These are phyloP conservation scores for Drosophila albomicans DNA, from an alignment of 1,140 invertebrate species.

Conservation along the genomic window DNA sequence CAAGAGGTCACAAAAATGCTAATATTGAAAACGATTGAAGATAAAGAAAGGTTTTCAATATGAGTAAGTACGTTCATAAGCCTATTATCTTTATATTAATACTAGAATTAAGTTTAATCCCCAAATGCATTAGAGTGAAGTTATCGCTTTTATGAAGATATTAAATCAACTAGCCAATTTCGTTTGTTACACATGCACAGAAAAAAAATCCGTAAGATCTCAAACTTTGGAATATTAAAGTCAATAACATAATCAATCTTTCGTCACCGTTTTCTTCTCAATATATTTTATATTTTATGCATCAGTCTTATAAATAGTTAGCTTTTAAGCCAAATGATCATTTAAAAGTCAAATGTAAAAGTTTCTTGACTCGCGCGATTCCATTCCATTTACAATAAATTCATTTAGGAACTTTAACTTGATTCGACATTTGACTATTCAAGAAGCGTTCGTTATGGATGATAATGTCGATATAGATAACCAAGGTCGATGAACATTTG, in stretches of 20 bases:
- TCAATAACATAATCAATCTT: constrained; percentile 18
- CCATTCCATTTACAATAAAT: constrained; percentile 32
- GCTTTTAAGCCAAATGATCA: constrained; percentile 48
- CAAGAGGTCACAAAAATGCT: constrained; percentile 8
- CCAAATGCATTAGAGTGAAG: no score
- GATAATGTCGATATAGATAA: constrained; percentile 55
- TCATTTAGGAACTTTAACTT: constrained; percentile 54
- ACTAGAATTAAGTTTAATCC: no score
- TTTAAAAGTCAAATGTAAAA: constrained; percentile 72
- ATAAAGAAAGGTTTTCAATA: constrained; percentile 5
- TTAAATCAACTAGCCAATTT: no score
- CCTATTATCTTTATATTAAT: no score
- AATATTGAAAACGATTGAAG: constrained; percentile 7
- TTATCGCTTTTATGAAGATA: no score
- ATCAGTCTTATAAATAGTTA: constrained; percentile 49
- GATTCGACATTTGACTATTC: constrained; percentile 42
- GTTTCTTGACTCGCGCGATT: constrained; percentile 45
- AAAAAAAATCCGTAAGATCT: no score
- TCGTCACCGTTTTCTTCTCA: constrained; percentile 4
- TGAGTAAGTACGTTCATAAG: not conserved
- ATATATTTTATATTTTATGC: constrained; percentile 5
- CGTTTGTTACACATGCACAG: no score
- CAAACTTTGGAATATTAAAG: not conserved
- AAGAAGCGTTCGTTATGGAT: constrained; percentile 57
- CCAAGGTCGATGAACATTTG: constrained; percentile 41